A percentile compares a stretch with the other conserved stretches of the same genome.
These are phyloP conservation scores for Lepidotrigona ventralis DNA, from an alignment of 1,140 invertebrate genomes.

Conservation along the genomic window DNA sequence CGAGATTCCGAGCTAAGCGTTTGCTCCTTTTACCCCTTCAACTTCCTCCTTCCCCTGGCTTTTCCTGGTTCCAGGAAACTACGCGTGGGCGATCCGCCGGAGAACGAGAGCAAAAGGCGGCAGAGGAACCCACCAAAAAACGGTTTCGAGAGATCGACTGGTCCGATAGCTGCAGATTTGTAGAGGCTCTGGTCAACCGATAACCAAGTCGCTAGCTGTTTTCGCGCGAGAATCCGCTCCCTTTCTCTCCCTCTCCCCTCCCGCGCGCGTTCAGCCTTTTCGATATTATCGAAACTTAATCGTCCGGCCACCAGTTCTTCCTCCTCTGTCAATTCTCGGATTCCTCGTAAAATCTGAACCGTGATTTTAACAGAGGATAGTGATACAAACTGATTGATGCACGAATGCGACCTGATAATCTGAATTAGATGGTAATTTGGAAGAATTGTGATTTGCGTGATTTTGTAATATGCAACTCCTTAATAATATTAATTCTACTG, in stretches of 20 bases:
- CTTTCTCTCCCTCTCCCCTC: conserved; percentile 40
- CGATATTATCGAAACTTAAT: conserved; percentile 54
- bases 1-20: too few relatives aligned
- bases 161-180: conserved; percentile 76
- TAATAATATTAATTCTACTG: too few relatives aligned
- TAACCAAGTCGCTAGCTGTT: conserved; percentile 66
- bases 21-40: neutral
- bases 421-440: neutral
- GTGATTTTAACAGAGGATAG: neutral
- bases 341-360: neutral
- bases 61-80: conserved; percentile 5
- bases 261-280: neutral
- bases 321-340: neutral
- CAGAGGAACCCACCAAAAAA: conserved; percentile 75
- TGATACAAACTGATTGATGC: too few relatives aligned
- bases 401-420: neutral
- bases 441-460: neutral
- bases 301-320: conserved; percentile 29
- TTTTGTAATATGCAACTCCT: neutral
- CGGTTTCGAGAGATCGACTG: conserved; percentile 72
- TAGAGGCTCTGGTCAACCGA: conserved; percentile 74
- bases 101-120: conserved; percentile 69
- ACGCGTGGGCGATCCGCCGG: conserved; percentile 20
- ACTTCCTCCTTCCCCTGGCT: neutral
- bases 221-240: conserved; percentile 44